Evolutionary conservation across 2,797 vertebrate genomes (phyloP), one percentile per base, ranked within the genome.

Genomic region (Cyprinodon diabolis): DNA sequence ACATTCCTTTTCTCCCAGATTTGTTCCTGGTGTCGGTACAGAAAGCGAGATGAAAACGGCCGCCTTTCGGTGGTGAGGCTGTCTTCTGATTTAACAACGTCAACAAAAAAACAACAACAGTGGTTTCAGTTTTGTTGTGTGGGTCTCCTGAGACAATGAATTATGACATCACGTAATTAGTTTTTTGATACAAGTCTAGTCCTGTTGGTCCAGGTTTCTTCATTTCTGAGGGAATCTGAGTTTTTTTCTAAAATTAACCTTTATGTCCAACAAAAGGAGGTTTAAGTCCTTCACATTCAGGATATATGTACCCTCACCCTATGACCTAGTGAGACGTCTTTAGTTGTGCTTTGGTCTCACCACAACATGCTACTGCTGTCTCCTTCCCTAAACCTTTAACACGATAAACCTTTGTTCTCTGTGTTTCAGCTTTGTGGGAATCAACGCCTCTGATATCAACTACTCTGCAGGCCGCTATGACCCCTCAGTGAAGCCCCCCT

Each of bases 361-460:
- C 23, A 40, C 23, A 30, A 55, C 7, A 69, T 47, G 40, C 37
- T 69, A 8, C 66, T 48, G 78, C 12, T 21, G 21, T 48, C 77
- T 76, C 47, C 51, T 77, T 67, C 69, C 68, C 60, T 60, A 60
- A 40, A n/a, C 9, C 69, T 57, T 66, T 78, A 77, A 78, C 75
- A 76, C 58, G 14, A 54, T 14, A 17, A 1, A 72, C 63, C 5
- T 67, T 74, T 10, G 65, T 84, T 77, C 58, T 86, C 48, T 87
- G 63, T 85, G 23, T 87, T 86, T 72, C 93, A 99, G 98, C 88
- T 98, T 96, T 92, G 93, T 97, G 75, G 97, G 97, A 85, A 94
- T 98, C 91, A 98, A 98, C 71, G 96, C 97, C n/a, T 97, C 97
- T 48, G 98, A 98, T 84, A 96, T 98, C 91, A 99, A 98, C 94